A percentile compares a stretch with the other conserved stretches of the same genome.
These are phyloP conservation scores for Alcis repandata DNA, from an alignment of 2,888 invertebrate species.

Conservation along the genomic window DNA sequence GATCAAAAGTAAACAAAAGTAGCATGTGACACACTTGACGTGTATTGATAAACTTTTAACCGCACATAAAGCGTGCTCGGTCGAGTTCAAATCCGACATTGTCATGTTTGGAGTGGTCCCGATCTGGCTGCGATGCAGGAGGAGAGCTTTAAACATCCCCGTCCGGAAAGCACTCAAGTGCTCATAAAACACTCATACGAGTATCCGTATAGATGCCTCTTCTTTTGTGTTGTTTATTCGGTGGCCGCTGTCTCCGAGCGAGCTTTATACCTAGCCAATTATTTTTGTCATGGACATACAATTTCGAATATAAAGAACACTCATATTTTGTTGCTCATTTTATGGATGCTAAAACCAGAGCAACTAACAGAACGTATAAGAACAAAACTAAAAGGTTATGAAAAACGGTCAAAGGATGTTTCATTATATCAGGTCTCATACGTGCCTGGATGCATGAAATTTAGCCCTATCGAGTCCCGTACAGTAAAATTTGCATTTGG, in stretches of 20 bases:
- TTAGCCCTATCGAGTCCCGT: too few species aligned
- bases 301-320: background rate
- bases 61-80: slow-evolving; percentile 66
- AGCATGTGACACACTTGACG: slow-evolving; percentile 8
- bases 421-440: too few species aligned
- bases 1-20: slow-evolving; percentile 7
- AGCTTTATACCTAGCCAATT: slow-evolving; percentile 41
- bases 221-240: slow-evolving; percentile 68
- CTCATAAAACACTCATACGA: slow-evolving; percentile 81
- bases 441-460: too few species aligned
- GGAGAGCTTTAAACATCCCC: slow-evolving; percentile 73
- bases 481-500: too few species aligned
- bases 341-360: background rate
- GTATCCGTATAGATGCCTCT: slow-evolving; percentile 67
- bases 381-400: too few species aligned
- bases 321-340: slow-evolving; percentile 1
- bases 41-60: slow-evolving; percentile 73
- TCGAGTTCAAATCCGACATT: slow-evolving; percentile 73
- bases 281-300: slow-evolving; percentile 14
- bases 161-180: slow-evolving; percentile 76
- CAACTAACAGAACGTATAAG: background rate
- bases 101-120: slow-evolving; percentile 74
- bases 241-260: slow-evolving; percentile 40
- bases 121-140: slow-evolving; percentile 62
- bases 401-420: too few species aligned